These are phyloP conservation scores for Cephalopachus bancanus DNA, from an alignment of 2,797 vertebrate species.

Conservation along the genomic window DNA sequence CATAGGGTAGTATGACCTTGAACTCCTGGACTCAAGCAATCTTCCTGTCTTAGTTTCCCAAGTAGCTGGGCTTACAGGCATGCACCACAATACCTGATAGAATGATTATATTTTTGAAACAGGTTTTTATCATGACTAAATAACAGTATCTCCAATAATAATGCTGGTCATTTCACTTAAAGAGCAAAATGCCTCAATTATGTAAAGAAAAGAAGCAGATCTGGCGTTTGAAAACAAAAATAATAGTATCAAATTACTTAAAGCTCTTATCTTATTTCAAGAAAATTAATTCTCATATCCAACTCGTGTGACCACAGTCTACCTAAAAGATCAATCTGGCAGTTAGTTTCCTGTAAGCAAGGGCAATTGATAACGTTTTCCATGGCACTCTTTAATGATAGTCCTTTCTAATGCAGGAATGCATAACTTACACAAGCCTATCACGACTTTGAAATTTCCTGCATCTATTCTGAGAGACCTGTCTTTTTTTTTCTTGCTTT, in stretches of 20 bases:
- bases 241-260: conserved; percentile 10
- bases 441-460: conserved; percentile 1
- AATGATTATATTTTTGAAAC: neutral
- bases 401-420: neutral
- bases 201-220: conserved; percentile 19
- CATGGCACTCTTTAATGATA: neutral
- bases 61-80: neutral
- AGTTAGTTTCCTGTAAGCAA: conserved; percentile 24
- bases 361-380: neutral
- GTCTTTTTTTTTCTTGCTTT: neutral
- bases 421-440: neutral
- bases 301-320: neutral
- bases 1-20: neutral
- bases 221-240: neutral
- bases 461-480: neutral
- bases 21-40: neutral
- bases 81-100: neutral
- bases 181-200: conserved; percentile 26
- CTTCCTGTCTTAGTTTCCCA: neutral
- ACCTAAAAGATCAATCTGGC: neutral
- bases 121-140: neutral
- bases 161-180: conserved; percentile 6
- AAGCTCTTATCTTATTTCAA: neutral
- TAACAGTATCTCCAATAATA: neutral
- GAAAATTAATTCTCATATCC: conserved; percentile 23